Evolutionary conservation across 1,140 invertebrate genomes (phyloP).

Genomic region (Bombus huntii): DNA sequence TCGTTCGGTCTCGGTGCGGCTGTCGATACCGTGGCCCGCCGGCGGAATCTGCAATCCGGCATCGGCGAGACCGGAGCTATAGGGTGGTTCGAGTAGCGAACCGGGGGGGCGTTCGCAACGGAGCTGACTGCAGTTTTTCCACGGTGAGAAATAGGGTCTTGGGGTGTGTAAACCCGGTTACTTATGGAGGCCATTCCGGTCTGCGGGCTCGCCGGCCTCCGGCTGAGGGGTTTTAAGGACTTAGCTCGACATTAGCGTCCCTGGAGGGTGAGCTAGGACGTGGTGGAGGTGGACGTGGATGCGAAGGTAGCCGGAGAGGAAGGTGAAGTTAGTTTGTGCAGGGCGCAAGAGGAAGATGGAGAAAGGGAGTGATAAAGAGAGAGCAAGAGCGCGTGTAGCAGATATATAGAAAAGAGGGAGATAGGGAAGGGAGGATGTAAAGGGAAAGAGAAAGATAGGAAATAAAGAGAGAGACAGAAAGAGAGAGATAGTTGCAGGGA

Average conservation of each 20-base stretch:
- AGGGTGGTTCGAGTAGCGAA: slow-evolving; percentile 28
- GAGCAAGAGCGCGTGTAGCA: background rate
- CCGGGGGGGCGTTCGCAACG: slow-evolving; percentile 56
- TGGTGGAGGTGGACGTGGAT: slow-evolving; percentile 57
- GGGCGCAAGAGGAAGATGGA: slow-evolving; percentile 28
- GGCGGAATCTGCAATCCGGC: slow-evolving; percentile 61
- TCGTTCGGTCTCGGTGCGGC: slow-evolving; percentile 27
- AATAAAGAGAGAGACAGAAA: slow-evolving; percentile 58
- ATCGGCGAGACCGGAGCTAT: slow-evolving; percentile 38
- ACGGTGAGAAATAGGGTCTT: slow-evolving; percentile 80
- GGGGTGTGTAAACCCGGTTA: slow-evolving; percentile 81
- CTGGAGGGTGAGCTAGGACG: slow-evolving; percentile 67
- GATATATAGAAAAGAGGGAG: slow-evolving; percentile 39
- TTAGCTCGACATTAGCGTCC: slow-evolving; percentile 81
- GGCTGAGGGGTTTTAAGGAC: slow-evolving; percentile 80
- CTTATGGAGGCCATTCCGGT: slow-evolving; percentile 81
- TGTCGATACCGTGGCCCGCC: slow-evolving; percentile 61
- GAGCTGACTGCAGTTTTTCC: slow-evolving; percentile 76
- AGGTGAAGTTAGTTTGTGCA: slow-evolving; percentile 56
- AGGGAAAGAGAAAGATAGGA: slow-evolving; percentile 61
- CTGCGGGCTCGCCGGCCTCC: slow-evolving; percentile 73
- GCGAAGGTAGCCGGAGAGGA: slow-evolving; percentile 46
- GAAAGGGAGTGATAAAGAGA: slow-evolving; percentile 18
- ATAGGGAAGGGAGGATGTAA: background rate
- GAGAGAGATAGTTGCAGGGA: slow-evolving; percentile 64